Evolutionary conservation across 2,888 invertebrate genomes (phyloP), one percentile per base, ranked within the genome.

Genomic region (Microplitis manilae): DNA sequence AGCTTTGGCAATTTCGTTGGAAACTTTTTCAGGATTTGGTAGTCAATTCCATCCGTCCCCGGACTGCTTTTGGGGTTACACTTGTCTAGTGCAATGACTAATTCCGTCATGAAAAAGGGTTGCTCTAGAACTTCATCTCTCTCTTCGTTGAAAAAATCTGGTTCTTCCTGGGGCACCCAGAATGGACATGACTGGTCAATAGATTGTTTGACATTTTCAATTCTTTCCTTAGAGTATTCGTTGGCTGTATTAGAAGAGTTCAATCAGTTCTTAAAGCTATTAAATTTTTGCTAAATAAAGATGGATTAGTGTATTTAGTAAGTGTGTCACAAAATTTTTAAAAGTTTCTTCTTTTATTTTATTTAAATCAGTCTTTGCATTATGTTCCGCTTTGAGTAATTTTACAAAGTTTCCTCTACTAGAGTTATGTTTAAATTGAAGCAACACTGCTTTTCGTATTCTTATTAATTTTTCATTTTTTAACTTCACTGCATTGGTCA

Each of bases 251-350:
- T 13, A 1, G 9, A 15, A 4, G 8, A 8, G 17, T 62, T 60
- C 50, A 64, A 75, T 65, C 75, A 64, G 40, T 74, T 74, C 30
- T 79, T 73, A 67, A 79, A 79, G 6, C 67, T 61, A 38, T 76
- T 79, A 0, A 79, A 39, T 67, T 76, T 76, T 0, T 59, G 13
- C 76, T 76, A 76, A 17, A 79, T 65, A 9, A 79, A 0, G 70
- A 61, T n/a, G 69, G 67, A 15, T 62, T 76, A 2, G 70, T 62
- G 61, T 71, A 61, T 39, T 71, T 76, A 15, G 68, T 17, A 4
- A 76, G n/a, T 8, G 39, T 30, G n/a, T 76, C 76, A 15, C 69
- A 76, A 79, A 76, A 4, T 59, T 60, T 2, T 41, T 38, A 65
- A 76, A 76, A 38, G 9, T 50, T 67, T 70, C 62, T 30, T 9